These are phyloP conservation scores for Agonopterix arenella DNA, from an alignment of 2,888 invertebrate species.

Conservation along the genomic window DNA sequence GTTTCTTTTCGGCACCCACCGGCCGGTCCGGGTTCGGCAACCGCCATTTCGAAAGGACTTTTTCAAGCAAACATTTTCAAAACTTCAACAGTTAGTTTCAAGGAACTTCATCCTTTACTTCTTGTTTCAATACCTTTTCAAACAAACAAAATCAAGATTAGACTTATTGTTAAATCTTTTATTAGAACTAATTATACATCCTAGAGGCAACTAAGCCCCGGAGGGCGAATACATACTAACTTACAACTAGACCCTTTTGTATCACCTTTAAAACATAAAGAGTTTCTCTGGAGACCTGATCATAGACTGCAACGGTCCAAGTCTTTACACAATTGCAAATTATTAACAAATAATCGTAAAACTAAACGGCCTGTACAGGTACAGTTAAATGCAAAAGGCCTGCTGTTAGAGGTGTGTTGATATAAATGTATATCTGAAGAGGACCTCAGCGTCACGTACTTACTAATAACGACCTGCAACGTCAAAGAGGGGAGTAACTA, in stretches of 20 bases:
- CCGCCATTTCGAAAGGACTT: slow-evolving; percentile 61
- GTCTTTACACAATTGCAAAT: background rate
- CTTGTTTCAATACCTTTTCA: slow-evolving; percentile 90
- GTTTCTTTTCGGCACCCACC: slow-evolving; percentile 44
- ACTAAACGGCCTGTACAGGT: slow-evolving; percentile 37
- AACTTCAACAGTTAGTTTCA: slow-evolving; percentile 76
- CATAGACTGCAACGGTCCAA: background rate
- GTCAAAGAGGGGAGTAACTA: slow-evolving; percentile 70
- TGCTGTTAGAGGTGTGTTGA: slow-evolving; percentile 43
- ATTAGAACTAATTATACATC: slow-evolving; percentile 67
- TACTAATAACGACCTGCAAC: slow-evolving; percentile 77
- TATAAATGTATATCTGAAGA: slow-evolving; percentile 58
- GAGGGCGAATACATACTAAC: slow-evolving; percentile 52
- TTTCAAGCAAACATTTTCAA: slow-evolving; percentile 74
- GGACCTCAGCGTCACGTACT: slow-evolving; percentile 60
- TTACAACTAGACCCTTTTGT: slow-evolving; percentile 57
- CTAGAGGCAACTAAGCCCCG: slow-evolving; percentile 58
- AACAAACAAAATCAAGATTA: slow-evolving; percentile 87
- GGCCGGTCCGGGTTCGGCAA: slow-evolving; percentile 53
- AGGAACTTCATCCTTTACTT: slow-evolving; percentile 87
- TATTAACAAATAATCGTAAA: slow-evolving; percentile 2
- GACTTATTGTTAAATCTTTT: slow-evolving; percentile 74
- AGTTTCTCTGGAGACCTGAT: slow-evolving; percentile 12
- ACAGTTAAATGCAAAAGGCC: slow-evolving; percentile 65
- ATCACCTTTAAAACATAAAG: slow-evolving; percentile 34